These are phyloP conservation scores for Planococcus citri DNA, from an alignment of 1,140 invertebrate species.

Conservation along the genomic window DNA sequence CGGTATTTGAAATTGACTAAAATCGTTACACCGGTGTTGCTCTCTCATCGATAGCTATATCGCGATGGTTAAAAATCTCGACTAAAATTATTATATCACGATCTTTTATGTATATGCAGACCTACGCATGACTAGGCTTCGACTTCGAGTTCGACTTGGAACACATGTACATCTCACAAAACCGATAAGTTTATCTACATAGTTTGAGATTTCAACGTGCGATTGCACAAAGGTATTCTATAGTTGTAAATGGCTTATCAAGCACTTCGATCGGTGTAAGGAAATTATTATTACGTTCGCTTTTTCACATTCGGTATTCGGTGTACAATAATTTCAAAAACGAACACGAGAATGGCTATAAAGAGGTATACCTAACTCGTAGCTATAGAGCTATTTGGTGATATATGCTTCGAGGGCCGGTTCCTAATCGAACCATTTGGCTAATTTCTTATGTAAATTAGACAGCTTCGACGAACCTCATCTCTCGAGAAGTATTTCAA, in stretches of 20 bases:
- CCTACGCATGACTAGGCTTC: conserved; percentile 1
- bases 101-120: not conserved
- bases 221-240: not conserved
- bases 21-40: not conserved
- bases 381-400: too few species aligned
- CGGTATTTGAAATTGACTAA: not conserved
- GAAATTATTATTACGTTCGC: not conserved
- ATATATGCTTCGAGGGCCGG: not conserved
- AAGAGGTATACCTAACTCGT: too few species aligned
- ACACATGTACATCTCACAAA: not conserved
- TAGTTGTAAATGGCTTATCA: not conserved
- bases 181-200: conserved; percentile 2
- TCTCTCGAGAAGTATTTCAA: too few species aligned
- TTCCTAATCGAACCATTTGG: not conserved
- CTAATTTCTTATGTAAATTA: not conserved
- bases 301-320: not conserved
- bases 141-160: too few species aligned
- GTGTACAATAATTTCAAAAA: not conserved
- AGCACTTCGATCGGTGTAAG: not conserved
- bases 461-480: too few species aligned
- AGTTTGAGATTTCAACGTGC: not conserved
- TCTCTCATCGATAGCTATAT: too few species aligned
- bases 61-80: not conserved
- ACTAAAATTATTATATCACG: conserved; percentile 2
- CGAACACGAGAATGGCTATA: not conserved